These are phyloP conservation scores for Himalopsyche anomala DNA, from an alignment of 2,888 invertebrate genomes.

Conservation along the genomic window DNA sequence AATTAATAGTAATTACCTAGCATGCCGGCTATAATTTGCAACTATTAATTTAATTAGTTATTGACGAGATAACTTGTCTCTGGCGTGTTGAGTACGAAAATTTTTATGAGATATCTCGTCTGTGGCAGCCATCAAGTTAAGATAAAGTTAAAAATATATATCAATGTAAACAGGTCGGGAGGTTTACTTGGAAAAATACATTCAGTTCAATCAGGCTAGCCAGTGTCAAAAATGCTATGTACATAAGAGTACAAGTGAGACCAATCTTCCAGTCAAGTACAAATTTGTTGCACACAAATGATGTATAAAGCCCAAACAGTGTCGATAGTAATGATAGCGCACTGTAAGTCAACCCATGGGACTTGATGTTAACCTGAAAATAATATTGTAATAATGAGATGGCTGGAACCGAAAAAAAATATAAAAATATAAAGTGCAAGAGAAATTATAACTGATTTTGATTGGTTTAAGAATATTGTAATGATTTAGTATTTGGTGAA, in stretches of 20 bases:
- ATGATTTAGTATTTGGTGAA: too few species aligned
- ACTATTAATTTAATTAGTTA: too few species aligned
- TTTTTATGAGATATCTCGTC: too few species aligned
- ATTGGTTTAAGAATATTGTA: too few species aligned
- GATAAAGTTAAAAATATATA: not conserved
- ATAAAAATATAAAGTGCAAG: too few species aligned
- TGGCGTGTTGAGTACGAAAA: too few species aligned
- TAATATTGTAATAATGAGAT: not conserved
- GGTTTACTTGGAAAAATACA: conserved; percentile 84
- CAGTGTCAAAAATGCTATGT: conserved; percentile 81
- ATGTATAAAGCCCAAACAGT: conserved; percentile 81
- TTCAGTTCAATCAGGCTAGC: conserved; percentile 87
- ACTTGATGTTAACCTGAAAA: conserved; percentile 81
- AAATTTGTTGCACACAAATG: conserved; percentile 82
- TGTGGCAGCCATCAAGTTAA: too few species aligned
- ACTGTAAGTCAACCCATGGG: conserved; percentile 85
- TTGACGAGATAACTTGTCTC: too few species aligned
- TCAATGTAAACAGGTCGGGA: conserved; percentile 81
- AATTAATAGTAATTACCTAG: too few species aligned
- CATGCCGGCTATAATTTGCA: too few species aligned
- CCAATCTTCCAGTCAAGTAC: conserved; percentile 84
- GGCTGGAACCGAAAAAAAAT: too few species aligned
- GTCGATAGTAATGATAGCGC: conserved; percentile 85
- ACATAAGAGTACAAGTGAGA: conserved; percentile 80
- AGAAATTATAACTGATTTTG: too few species aligned